Evolutionary conservation across 1,140 invertebrate species (phyloP).

Genomic region (Diabrotica virgifera): DNA sequence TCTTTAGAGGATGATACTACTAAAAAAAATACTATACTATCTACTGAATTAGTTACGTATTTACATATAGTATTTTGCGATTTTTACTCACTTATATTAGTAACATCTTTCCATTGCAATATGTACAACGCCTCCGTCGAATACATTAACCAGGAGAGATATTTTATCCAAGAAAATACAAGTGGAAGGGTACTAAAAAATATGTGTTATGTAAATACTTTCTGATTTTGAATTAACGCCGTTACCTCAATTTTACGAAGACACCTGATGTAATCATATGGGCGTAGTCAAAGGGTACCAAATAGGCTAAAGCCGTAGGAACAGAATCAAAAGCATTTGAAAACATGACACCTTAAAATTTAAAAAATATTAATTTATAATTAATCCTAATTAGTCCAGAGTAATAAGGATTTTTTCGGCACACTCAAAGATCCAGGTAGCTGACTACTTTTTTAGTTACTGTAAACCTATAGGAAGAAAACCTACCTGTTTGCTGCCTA

Average conservation of each 20-base stretch:
- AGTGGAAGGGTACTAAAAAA: conserved; percentile 66
- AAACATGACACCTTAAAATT: conserved; percentile 73
- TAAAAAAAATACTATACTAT: no score
- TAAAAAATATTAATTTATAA: no score
- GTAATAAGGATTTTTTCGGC: no score
- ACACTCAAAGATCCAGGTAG: no score
- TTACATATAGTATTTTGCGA: no score
- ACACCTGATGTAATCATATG: conserved; percentile 85
- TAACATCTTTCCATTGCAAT: conserved; percentile 71
- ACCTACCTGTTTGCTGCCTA: no score
- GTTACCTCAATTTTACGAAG: conserved; percentile 77
- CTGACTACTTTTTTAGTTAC: no score
- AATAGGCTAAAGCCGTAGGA: conserved; percentile 74
- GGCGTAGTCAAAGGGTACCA: conserved; percentile 83
- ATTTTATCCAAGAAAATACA: conserved; percentile 80
- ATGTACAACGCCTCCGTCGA: conserved; percentile 85
- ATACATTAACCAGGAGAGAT: conserved; percentile 91
- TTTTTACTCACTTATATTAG: conserved; percentile 69
- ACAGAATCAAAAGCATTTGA: conserved; percentile 79
- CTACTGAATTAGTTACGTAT: no score
- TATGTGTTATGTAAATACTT: not conserved
- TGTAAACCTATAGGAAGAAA: no score
- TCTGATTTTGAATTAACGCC: not conserved
- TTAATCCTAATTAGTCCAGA: no score
- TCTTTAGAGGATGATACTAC: no score